phyloP scores from a whole-genome alignment of 2,888 invertebrate genomes.

The Nemoura dubitans region DNA sequence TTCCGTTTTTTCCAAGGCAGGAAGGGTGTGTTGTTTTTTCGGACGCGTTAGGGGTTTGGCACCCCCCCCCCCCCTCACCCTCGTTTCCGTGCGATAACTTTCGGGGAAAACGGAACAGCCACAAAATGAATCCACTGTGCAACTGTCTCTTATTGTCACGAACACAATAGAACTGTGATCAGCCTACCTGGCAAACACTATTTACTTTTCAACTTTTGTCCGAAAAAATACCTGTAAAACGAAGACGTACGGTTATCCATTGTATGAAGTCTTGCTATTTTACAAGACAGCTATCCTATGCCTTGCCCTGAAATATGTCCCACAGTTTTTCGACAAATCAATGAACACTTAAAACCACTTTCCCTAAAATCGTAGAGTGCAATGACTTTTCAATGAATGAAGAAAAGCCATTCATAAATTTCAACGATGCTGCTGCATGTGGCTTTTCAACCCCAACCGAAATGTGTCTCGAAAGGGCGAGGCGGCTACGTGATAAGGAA shows the following conservation, averaged over 20 bases:
- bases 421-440: too few species aligned
- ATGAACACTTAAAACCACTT: conserved; percentile 15
- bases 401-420: conserved; percentile 27
- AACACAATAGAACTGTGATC: neutral
- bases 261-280: neutral
- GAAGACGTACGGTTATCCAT: neutral
- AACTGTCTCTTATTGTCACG: neutral
- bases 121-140: neutral
- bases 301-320: neutral
- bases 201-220: neutral
- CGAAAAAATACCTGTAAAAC: neutral
- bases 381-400: conserved; percentile 19
- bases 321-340: neutral
- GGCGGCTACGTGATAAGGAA: neutral
- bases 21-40: neutral
- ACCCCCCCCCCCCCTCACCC: neutral
- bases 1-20: neutral
- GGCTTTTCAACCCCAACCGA: neutral
- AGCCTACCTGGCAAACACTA: neutral
- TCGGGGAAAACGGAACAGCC: neutral
- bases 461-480: too few species aligned
- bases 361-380: neutral
- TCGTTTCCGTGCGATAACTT: neutral
- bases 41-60: neutral
- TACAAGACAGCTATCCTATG: neutral